Evolutionary conservation across 2,888 invertebrate genomes (phyloP), one percentile per base, ranked within the genome.

Genomic region (Tetramorium bicarinatum): DNA sequence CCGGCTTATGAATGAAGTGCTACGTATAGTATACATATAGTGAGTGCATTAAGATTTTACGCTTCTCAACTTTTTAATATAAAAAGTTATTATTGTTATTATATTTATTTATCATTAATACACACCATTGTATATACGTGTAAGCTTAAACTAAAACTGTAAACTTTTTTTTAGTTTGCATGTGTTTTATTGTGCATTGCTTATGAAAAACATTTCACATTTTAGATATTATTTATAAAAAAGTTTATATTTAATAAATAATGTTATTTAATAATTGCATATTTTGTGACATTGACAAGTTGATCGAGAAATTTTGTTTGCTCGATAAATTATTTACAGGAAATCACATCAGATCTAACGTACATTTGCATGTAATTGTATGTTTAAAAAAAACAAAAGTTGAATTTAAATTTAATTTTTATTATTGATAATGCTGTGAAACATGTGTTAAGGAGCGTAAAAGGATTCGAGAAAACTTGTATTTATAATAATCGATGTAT

Each of bases 351-450:
- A 15, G 15, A 67, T 44, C 1, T 29, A n/a, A 75, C 47, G 11
- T 54, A 71, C 29, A 18, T 59, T 66, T 21, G 25, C 47, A 66
- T 76, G 47, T 79, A 82, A 66, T 82, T 15, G 29, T n/a, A n/a
- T n/a, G n/a, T n/a, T 67, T 44, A 54, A 62, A 61, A 75, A 15
- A 62, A 69, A n/a, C 44, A 59, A 38, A 83, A 72, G 41, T 41
- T 56, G 11, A 47, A 49, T 79, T 38, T 34, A 13, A 64, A 66
- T 74, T 41, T 52, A 66, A 49, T 62, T 80, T 82, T n/a, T n/a
- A n/a, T 56, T 44, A 76, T 62, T 62, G 49, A 9, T 64, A 34
- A 62, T 18, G 44, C 18, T 8, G n/a, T 4, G 18, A 52, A 69
- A 69, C 15, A 34, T 25, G 8, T 13, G 0, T n/a, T 76, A 56